Percentiles rank a stretch among this genome's conserved stretches.
Conservation (phyloP, 2,113 vertebrate species). For the Capreolus pygargus region DNA sequence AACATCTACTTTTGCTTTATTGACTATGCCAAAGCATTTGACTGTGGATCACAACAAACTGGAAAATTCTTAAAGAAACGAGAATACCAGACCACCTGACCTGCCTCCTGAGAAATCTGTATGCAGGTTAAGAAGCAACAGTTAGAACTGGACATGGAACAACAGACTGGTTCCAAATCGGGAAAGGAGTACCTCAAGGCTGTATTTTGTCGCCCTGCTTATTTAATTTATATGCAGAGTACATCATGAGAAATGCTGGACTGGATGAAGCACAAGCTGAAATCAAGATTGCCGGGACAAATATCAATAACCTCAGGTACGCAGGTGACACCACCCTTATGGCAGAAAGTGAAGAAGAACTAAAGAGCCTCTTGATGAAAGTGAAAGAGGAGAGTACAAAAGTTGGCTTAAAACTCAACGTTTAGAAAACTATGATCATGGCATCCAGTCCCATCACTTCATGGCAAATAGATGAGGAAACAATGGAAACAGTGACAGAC, state of each 20-base stretch:
- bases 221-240: neutral
- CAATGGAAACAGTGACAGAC: neutral
- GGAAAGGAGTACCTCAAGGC: neutral
- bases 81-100: neutral
- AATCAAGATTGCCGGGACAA: neutral
- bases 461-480: neutral
- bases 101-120: neutral
- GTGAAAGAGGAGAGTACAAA: neutral
- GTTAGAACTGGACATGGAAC: neutral
- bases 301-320: neutral
- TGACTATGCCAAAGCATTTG: neutral
- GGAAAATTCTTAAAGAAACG: neutral
- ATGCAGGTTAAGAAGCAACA: neutral
- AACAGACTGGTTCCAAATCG: neutral
- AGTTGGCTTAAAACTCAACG: neutral
- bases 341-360: neutral
- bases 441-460: neutral
- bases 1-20: neutral
- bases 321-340: neutral
- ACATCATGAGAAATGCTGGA: neutral
- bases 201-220: neutral
- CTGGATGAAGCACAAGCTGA: neutral
- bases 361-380: neutral
- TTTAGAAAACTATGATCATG: neutral
- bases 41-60: neutral